These are phyloP conservation scores for Dynastes tityus DNA, from an alignment of 2,888 invertebrate species.

Conservation along the genomic window DNA sequence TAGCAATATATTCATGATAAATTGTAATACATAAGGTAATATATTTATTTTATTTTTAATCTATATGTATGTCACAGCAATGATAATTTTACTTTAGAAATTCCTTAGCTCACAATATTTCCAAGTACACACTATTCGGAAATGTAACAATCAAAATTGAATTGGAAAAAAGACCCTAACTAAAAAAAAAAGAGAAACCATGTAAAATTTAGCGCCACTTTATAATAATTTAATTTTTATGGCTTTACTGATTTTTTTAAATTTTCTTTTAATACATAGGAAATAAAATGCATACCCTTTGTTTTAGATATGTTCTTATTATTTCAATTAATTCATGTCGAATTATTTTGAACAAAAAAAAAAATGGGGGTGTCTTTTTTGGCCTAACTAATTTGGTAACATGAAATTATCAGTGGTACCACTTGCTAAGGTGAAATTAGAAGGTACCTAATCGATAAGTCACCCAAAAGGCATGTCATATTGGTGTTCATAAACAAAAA, in stretches of 20 bases:
- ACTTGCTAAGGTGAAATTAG: too few relatives aligned
- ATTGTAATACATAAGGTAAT: background rate
- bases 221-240: background rate
- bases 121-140: background rate
- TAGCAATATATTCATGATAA: constrained; percentile 1
- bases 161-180: background rate
- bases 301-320: too few relatives aligned
- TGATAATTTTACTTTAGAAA: constrained; percentile 20
- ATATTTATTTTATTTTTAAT: constrained; percentile 16
- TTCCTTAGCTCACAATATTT: background rate
- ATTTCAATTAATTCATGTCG: too few relatives aligned
- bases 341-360: too few relatives aligned
- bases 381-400: background rate
- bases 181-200: background rate
- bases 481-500: too few relatives aligned
- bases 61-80: constrained; percentile 24
- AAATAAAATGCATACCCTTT: too few relatives aligned
- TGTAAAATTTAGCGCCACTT: background rate
- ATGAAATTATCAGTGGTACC: background rate
- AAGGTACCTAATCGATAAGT: too few relatives aligned
- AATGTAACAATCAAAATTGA: background rate
- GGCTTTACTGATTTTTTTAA: background rate
- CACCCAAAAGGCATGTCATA: too few relatives aligned
- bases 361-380: too few relatives aligned
- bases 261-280: too few relatives aligned